Base-by-base conservation (phyloP, 2,888 invertebrate species). In the Falcaria lacertinaria region DNA sequence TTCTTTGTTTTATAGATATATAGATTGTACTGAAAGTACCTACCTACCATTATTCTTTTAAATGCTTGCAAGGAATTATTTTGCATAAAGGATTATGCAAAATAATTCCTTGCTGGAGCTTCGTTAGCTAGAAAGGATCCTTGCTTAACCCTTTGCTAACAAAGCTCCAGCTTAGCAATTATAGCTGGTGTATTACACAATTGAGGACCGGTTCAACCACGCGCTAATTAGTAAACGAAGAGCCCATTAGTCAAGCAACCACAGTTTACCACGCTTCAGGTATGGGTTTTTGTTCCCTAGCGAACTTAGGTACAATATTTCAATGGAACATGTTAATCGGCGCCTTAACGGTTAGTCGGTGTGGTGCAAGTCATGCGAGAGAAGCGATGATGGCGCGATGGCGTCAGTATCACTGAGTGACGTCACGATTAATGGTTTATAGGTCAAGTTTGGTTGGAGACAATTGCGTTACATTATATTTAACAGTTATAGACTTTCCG, bases 261-360 rank as follows among this genome's bases (percentile, higher is more conserved):
- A 13, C 37, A 22, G 45, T 46, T 28, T 45, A 44, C 47, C 50
- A 42, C 47, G 44, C 44, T 46, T 33, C 19, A 11, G n/a, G 19
- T 11, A 25, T 15, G 41, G 46, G 39, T 33, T n/a, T 43, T 40
- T 25, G 16, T 17, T 42, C 13, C 25, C 45, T 42, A 43, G 32
- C 8, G 13, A 4, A 17, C 17, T 15, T 14, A 7, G 5, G 17
- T 16, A 42, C 35, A 15, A 15, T 6, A 14, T 41, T 44, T 33
- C 14, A 17, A 6, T 25, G 15, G 15, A 43, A 35, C 28, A 28
- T 28, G 28, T 28, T 28, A 28, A 28, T 28, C 28, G 28, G 11
- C 11, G 28, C 28, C 11, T 28, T 37, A 37, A 37, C 37, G 37
- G 37, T 37, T 11, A 19, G n/a, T 19, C 13, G 13, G 14, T 25